Conservation (phyloP, 1,140 invertebrate genomes). For the Cyphomyrmex costatus region DNA sequence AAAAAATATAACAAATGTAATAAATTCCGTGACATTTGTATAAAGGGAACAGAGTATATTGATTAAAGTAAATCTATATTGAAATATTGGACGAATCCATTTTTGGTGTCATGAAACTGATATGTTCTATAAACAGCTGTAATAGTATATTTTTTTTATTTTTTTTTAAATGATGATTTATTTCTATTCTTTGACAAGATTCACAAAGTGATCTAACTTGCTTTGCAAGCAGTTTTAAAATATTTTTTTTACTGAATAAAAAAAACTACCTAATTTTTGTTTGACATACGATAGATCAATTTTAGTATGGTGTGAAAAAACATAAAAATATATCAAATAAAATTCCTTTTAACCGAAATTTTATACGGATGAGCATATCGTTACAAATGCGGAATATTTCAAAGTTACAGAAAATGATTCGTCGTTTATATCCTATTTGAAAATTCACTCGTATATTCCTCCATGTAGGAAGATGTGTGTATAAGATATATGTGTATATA, state of each 20-base stretch:
- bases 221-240: not conserved
- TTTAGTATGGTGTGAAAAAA: slow-evolving; percentile 5
- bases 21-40: not conserved
- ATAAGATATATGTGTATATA: too few relatives aligned
- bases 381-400: slow-evolving; percentile 8
- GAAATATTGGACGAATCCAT: not conserved
- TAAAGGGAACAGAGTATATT: not conserved
- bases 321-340: not conserved
- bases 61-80: slow-evolving; percentile 9
- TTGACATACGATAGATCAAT: slow-evolving; percentile 10
- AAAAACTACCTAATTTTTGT: not conserved
- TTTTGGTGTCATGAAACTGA: not conserved
- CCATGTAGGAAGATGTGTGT: not conserved
- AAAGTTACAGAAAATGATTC: not conserved
- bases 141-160: slow-evolving; percentile 14
- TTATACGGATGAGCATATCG: not conserved
- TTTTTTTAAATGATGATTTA: not conserved
- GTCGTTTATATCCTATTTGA: not conserved
- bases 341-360: not conserved
- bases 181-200: not conserved
- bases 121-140: not conserved
- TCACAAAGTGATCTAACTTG: not conserved
- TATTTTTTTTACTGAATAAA: not conserved
- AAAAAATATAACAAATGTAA: slow-evolving; percentile 33
- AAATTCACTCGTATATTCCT: not conserved